Percentiles rank a stretch among this genome's conserved stretches.
Evolutionary conservation across 2,888 invertebrate genomes (phyloP).

Genomic region (Cephus pulcher): DNA sequence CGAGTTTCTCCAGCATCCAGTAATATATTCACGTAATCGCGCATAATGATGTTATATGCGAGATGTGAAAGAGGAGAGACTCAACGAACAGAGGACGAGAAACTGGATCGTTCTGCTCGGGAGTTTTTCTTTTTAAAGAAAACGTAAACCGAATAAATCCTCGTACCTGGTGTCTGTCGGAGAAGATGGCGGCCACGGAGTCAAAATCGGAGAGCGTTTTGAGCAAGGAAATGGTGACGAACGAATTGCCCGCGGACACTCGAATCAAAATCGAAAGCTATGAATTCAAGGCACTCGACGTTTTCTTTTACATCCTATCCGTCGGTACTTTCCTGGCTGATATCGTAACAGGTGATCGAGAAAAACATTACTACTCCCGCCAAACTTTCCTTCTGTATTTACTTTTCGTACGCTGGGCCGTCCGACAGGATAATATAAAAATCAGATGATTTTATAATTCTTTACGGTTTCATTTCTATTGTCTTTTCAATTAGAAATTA

Average conservation of each 20-base stretch:
- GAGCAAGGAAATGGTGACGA: conserved; percentile 34
- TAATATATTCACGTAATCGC: too few species aligned
- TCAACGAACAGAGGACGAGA: too few species aligned
- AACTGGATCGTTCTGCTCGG: too few species aligned
- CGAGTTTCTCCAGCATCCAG: too few species aligned
- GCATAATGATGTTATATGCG: too few species aligned
- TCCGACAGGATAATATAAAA: conserved; percentile 14
- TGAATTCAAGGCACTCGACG: conserved; percentile 40
- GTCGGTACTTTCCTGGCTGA: conserved; percentile 72
- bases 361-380: conserved; percentile 25
- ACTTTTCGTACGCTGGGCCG: not conserved
- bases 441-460: not conserved
- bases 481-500: not conserved
- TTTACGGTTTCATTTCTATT: not conserved
- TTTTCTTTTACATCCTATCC: conserved; percentile 66
- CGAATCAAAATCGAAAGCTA: conserved; percentile 40
- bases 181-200: conserved; percentile 46
- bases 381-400: conserved; percentile 19
- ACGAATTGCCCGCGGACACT: conserved; percentile 30
- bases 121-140: too few species aligned
- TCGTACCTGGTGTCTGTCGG: too few species aligned
- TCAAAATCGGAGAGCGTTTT: conserved; percentile 41
- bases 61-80: too few species aligned
- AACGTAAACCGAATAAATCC: too few species aligned
- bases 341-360: conserved; percentile 70